phyloP scores from a whole-genome alignment of 2,113 vertebrate genomes.

The Apus apus region DNA sequence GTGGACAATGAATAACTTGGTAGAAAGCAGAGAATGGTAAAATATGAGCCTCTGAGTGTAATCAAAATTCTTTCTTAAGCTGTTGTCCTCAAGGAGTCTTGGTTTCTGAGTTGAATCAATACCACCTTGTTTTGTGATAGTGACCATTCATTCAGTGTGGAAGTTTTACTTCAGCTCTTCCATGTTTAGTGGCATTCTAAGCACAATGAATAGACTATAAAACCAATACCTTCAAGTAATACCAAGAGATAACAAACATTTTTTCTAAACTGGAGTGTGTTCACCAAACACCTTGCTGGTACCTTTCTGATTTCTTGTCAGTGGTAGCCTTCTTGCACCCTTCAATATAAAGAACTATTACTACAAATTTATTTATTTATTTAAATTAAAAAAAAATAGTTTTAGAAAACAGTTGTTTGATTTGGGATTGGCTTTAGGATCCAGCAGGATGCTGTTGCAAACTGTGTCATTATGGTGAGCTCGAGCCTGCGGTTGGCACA shows the following conservation, averaged over 20 bases:
- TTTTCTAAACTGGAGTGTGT: background rate
- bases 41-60: background rate
- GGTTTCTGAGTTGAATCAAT: background rate
- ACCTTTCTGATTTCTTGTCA: background rate
- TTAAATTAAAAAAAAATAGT: background rate
- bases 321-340: background rate
- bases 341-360: background rate
- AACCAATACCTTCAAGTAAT: background rate
- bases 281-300: background rate
- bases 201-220: background rate
- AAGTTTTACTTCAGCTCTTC: background rate
- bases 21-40: background rate
- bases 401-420: background rate
- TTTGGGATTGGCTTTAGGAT: background rate
- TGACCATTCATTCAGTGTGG: background rate
- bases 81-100: background rate
- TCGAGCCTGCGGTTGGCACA: background rate
- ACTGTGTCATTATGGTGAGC: background rate
- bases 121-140: background rate
- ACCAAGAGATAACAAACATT: background rate
- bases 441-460: background rate
- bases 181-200: background rate
- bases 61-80: background rate
- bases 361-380: background rate
- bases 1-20: background rate